Evolutionary conservation across 2,888 invertebrate species (phyloP).

Genomic region (Mythimna lalbum): DNA sequence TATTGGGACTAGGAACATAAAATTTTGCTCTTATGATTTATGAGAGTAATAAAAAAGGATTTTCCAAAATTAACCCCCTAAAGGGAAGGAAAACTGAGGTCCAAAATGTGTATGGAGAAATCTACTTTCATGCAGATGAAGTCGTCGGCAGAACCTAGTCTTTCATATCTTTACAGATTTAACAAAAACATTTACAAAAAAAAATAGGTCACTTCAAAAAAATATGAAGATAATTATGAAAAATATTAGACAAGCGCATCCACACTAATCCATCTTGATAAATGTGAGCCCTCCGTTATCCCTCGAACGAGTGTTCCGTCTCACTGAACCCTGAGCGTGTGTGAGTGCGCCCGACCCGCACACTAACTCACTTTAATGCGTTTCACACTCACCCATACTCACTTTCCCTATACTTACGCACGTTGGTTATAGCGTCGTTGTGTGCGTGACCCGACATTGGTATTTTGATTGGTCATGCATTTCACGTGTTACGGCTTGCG

Average conservation of each 20-base stretch:
- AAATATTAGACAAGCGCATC: constrained; percentile 67
- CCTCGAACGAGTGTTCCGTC: constrained; percentile 89
- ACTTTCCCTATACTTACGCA: constrained; percentile 47
- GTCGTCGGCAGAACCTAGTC: too few species aligned
- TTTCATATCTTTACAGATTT: neutral
- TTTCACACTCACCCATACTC: constrained; percentile 73
- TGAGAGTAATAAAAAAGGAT: too few species aligned
- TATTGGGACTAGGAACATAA: too few species aligned
- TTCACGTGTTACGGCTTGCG: constrained; percentile 88
- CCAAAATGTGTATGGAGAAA: too few species aligned
- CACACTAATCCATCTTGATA: constrained; percentile 75
- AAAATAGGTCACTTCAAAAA: neutral
- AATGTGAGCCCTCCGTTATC: constrained; percentile 89
- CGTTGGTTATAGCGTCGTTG: constrained; percentile 54
- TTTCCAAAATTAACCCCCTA: too few species aligned
- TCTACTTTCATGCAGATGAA: too few species aligned
- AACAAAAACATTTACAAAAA: neutral
- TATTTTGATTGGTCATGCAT: constrained; percentile 91
- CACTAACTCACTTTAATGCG: constrained; percentile 75
- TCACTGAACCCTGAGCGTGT: constrained; percentile 78
- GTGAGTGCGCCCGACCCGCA: constrained; percentile 72
- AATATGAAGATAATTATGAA: neutral
- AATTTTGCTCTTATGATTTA: too few species aligned
- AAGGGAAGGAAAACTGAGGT: too few species aligned
- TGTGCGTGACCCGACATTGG: constrained; percentile 87